These are phyloP conservation scores for Trachelus tabidus DNA, from an alignment of 2,888 invertebrate genomes.

Conservation along the genomic window DNA sequence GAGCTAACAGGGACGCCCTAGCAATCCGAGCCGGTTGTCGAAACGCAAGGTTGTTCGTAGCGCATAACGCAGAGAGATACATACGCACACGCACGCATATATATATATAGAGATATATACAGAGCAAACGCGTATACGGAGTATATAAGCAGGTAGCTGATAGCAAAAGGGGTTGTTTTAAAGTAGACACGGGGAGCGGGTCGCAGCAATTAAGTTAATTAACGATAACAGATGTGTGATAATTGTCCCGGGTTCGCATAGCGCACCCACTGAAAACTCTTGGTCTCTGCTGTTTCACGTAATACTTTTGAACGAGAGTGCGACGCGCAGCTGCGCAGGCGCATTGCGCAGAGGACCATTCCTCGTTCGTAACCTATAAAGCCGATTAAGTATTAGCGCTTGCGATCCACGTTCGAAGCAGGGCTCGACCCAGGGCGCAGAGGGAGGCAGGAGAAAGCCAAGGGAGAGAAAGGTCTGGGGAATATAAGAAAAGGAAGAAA, in stretches of 20 bases:
- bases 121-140: not conserved
- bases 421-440: not conserved
- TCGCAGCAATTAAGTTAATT: slow-evolving; percentile 39
- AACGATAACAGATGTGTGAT: slow-evolving; percentile 32
- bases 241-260: slow-evolving; percentile 18
- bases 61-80: not conserved
- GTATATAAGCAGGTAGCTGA: not conserved
- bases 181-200: not conserved
- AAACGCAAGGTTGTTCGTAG: not conserved
- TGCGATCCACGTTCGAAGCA: not conserved
- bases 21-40: not conserved
- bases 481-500: slow-evolving; percentile 29
- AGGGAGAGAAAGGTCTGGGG: slow-evolving; percentile 15
- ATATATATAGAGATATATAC: not conserved
- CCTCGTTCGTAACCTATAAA: not conserved
- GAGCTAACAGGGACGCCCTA: not conserved
- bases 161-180: not conserved
- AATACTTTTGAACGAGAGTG: not conserved
- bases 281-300: not conserved
- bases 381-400: not conserved
- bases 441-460: slow-evolving; percentile 6
- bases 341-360: not conserved
- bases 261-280: not conserved
- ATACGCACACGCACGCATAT: too few relatives aligned
- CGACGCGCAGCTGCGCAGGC: not conserved